Percentiles rank a stretch among this genome's conserved stretches.
These are phyloP conservation scores for Pempheris klunzingeri DNA, from an alignment of 2,797 vertebrate genomes.

Conservation along the genomic window DNA sequence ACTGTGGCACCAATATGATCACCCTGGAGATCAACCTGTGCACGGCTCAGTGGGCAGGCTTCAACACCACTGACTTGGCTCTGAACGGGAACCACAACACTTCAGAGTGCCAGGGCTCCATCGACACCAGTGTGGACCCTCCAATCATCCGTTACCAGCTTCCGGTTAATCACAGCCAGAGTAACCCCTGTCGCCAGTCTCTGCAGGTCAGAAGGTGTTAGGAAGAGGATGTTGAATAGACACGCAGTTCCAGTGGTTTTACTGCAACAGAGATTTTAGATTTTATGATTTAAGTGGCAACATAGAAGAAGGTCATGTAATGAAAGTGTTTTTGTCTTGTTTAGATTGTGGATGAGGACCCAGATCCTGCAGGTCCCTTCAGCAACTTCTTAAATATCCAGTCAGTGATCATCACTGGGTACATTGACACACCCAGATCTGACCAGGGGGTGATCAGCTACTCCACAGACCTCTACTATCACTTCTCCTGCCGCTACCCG, in stretches of 20 bases:
- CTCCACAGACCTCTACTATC: conserved; percentile 87
- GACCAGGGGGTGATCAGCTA: conserved; percentile 84
- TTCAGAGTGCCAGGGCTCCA: conserved; percentile 73
- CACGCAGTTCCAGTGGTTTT: neutral
- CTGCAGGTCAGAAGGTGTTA: conserved; percentile 76
- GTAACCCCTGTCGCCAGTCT: conserved; percentile 84
- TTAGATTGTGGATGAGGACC: conserved; percentile 84
- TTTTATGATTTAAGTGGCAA: neutral
- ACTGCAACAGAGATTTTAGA: neutral
- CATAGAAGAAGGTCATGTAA: neutral
- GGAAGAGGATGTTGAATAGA: neutral
- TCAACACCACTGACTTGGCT: conserved; percentile 76
- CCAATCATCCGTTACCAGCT: conserved; percentile 83
- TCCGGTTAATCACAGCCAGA: conserved; percentile 81
- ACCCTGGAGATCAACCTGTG: conserved; percentile 85
- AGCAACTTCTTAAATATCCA: conserved; percentile 80
- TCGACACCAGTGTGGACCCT: conserved; percentile 74
- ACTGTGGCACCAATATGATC: conserved; percentile 80
- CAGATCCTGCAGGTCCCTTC: conserved; percentile 79
- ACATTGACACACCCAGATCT: conserved; percentile 79
- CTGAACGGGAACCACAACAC: conserved; percentile 83
- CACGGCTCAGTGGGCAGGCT: conserved; percentile 84
- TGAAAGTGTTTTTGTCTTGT: neutral
- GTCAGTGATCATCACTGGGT: conserved; percentile 85
- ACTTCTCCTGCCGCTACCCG: conserved; percentile 87